Percentiles rank a stretch among this genome's conserved stretches.
Conservation (phyloP, 2,888 invertebrate species). For the Gibbula magus region DNA sequence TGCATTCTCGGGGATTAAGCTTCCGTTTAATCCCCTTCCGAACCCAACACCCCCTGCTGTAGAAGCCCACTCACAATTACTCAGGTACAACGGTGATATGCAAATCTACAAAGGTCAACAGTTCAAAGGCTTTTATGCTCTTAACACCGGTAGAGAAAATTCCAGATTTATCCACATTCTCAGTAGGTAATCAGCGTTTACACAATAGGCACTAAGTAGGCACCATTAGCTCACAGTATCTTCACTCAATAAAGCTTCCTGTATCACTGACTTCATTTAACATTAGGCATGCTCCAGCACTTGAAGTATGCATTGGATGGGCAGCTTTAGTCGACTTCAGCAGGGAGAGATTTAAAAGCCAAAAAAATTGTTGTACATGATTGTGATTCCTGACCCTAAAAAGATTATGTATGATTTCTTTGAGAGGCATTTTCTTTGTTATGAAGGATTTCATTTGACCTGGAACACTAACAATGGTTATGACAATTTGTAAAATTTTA, state of each 20-base stretch:
- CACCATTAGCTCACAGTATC: background rate
- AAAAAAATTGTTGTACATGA: too few species aligned
- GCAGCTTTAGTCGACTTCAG: too few species aligned
- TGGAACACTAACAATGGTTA: too few species aligned
- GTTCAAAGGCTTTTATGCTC: background rate
- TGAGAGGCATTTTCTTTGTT: too few species aligned
- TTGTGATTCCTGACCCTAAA: too few species aligned
- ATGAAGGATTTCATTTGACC: too few species aligned
- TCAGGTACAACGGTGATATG: background rate
- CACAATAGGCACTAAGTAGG: background rate
- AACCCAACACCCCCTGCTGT: background rate
- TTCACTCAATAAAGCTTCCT: background rate
- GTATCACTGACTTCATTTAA: too few species aligned
- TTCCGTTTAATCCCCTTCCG: background rate
- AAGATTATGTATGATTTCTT: too few species aligned
- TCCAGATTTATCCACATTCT: background rate
- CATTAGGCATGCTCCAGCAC: too few species aligned
- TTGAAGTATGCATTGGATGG: too few species aligned
- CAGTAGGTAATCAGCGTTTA: background rate
- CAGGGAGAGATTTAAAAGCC: too few species aligned
- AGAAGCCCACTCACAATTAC: background rate
- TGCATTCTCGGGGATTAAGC: background rate
- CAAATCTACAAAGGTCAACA: background rate
- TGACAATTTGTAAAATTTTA: too few species aligned
- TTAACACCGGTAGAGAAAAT: background rate